Conservation (phyloP, 1,140 invertebrate genomes). For the Wiebesia pumilae region DNA sequence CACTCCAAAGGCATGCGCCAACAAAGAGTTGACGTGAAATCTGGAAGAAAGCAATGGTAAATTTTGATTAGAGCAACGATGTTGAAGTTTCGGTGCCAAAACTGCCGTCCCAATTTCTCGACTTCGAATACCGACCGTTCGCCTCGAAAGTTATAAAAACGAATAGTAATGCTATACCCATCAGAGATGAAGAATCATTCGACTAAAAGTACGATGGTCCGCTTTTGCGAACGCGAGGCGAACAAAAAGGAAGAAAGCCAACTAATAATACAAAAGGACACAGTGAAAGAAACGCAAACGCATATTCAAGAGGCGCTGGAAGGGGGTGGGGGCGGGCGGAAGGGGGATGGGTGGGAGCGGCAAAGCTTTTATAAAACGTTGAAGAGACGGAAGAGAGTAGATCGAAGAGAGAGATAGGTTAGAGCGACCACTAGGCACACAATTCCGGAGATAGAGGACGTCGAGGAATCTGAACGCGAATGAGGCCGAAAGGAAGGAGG, state of each 20-base stretch:
- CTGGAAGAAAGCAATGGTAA: no score
- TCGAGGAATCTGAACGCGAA: constrained; percentile 7
- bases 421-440: not conserved
- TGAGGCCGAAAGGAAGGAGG: not conserved
- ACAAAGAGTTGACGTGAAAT: not conserved
- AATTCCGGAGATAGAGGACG: constrained; percentile 1
- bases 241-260: not conserved
- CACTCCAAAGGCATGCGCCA: not conserved
- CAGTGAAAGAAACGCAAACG: not conserved
- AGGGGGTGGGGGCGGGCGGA: not conserved
- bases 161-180: no score
- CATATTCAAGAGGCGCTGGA: not conserved
- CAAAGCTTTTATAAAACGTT: not conserved
- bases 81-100: not conserved
- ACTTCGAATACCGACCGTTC: no score
- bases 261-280: not conserved
- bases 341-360: not conserved
- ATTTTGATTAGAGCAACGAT: not conserved
- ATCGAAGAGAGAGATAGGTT: constrained; percentile 20
- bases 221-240: not conserved
- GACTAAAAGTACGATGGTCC: no score
- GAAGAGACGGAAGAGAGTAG: constrained; percentile 7
- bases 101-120: no score
- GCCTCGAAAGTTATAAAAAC: no score
- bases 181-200: no score